Conservation (phyloP, 2,113 vertebrate species). For the Perca flavescens region DNA sequence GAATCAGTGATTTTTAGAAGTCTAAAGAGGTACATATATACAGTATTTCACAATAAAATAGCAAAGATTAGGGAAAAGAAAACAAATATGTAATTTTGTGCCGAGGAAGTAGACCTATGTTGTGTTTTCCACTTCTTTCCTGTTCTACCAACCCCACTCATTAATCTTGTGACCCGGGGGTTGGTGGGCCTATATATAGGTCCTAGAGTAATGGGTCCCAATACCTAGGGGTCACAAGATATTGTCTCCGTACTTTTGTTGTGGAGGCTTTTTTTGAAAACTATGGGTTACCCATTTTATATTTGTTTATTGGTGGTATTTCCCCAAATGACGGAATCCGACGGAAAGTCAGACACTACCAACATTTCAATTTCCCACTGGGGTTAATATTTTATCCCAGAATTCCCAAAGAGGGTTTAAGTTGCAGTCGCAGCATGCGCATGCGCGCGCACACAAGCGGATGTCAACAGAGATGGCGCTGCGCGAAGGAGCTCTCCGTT, state of each 20-base stretch:
- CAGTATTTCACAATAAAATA: background rate
- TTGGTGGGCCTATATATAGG: too few species aligned
- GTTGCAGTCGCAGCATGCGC: constrained; percentile 26
- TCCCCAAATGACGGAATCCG: background rate
- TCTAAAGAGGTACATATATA: background rate
- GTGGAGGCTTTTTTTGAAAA: background rate
- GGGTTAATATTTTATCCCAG: constrained; percentile 2
- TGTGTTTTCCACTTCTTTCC: background rate
- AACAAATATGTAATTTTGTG: background rate
- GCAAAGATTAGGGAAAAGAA: background rate
- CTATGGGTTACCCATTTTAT: background rate
- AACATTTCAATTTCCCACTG: background rate
- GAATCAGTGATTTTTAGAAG: background rate
- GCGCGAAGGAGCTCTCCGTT: background rate
- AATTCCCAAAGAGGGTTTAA: background rate
- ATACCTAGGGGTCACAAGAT: too few species aligned
- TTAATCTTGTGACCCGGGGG: background rate
- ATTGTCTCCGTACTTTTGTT: too few species aligned
- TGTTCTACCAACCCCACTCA: background rate
- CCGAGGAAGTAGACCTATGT: too few species aligned
- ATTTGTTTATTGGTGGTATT: background rate
- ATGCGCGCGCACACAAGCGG: constrained; percentile 71
- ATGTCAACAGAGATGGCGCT: constrained; percentile 78
- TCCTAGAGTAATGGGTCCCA: too few species aligned
- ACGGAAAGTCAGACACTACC: background rate